These are phyloP conservation scores for Rhabditophanes sp. DNA, from an alignment of 2,888 invertebrate genomes.

Conservation along the genomic window DNA sequence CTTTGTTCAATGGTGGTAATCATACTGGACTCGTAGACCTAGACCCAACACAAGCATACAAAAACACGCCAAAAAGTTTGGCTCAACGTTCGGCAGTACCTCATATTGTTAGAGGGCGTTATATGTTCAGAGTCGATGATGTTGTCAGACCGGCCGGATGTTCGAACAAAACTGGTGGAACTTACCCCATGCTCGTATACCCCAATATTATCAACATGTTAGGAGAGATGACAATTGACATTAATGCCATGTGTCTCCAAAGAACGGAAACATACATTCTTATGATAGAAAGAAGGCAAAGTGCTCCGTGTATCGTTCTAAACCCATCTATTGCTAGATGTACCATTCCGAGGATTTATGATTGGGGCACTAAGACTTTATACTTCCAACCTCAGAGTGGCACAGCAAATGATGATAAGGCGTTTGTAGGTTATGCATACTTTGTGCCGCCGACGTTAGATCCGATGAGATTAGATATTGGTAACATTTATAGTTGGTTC, in stretches of 20 bases:
- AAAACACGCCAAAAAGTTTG: conserved; percentile 38
- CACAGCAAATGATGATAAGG: conserved; percentile 38
- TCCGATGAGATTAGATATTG: conserved; percentile 40
- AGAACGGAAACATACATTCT: conserved; percentile 43
- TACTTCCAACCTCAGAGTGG: conserved; percentile 40
- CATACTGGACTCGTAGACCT: conserved; percentile 42
- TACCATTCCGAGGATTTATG: conserved; percentile 34
- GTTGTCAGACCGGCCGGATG: conserved; percentile 80
- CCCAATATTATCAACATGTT: conserved; percentile 94
- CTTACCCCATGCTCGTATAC: conserved; percentile 42
- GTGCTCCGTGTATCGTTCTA: conserved; percentile 33
- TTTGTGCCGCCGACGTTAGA: conserved; percentile 44
- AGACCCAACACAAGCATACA: conserved; percentile 40
- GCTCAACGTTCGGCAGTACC: conserved; percentile 42
- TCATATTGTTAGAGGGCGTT: conserved; percentile 55
- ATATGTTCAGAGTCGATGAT: conserved; percentile 84
- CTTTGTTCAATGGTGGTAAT: conserved; percentile 43
- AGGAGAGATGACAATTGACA: conserved; percentile 84
- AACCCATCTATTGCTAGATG: conserved; percentile 41
- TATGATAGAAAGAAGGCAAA: conserved; percentile 38
- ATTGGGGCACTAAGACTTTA: conserved; percentile 43
- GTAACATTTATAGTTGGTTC: conserved; percentile 40
- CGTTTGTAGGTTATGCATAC: conserved; percentile 42
- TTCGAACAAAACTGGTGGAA: conserved; percentile 45
- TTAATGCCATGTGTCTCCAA: conserved; percentile 84